Percentiles rank a stretch among this genome's conserved stretches.
phyloP scores from a whole-genome alignment of 2,888 invertebrate species.

The Lampropteryx suffumata region DNA sequence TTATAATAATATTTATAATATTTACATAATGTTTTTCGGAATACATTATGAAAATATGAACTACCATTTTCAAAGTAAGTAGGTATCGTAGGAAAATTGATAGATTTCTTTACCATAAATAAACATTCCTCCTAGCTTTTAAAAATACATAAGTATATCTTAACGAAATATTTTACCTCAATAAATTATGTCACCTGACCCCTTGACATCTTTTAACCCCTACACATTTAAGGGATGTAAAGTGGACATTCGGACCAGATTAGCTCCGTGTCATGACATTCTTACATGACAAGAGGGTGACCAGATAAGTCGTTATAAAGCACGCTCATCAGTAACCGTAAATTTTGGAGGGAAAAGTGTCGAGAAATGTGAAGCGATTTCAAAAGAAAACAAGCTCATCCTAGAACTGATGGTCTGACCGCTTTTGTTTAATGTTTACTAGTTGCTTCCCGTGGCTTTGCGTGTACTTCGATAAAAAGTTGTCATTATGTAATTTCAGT shows the following conservation, averaged over 20 bases:
- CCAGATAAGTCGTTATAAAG: conserved; percentile 34
- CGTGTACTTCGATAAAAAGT: too few relatives aligned
- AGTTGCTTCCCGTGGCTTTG: too few relatives aligned
- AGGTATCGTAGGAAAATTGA: too few relatives aligned
- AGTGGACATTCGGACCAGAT: conserved; percentile 26
- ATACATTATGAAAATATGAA: too few relatives aligned
- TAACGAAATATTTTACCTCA: conserved; percentile 10
- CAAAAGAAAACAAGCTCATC: neutral
- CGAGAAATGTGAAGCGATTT: conserved; percentile 1
- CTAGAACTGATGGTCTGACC: neutral
- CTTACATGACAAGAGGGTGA: conserved; percentile 28
- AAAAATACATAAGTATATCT: too few relatives aligned
- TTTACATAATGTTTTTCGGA: too few relatives aligned
- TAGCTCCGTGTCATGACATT: conserved; percentile 17
- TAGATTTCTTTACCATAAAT: too few relatives aligned
- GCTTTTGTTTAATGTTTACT: too few relatives aligned
- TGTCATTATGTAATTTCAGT: too few relatives aligned
- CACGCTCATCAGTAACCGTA: conserved; percentile 18
- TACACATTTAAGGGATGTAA: conserved; percentile 17
- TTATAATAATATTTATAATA: too few relatives aligned
- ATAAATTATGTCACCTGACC: conserved; percentile 14
- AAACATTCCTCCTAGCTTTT: too few relatives aligned
- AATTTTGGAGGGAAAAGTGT: conserved; percentile 14
- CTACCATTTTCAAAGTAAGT: too few relatives aligned
- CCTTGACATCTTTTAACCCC: conserved; percentile 24